Conservation (phyloP, 2,888 invertebrate species). For the Caenorhabditis japonica region DNA sequence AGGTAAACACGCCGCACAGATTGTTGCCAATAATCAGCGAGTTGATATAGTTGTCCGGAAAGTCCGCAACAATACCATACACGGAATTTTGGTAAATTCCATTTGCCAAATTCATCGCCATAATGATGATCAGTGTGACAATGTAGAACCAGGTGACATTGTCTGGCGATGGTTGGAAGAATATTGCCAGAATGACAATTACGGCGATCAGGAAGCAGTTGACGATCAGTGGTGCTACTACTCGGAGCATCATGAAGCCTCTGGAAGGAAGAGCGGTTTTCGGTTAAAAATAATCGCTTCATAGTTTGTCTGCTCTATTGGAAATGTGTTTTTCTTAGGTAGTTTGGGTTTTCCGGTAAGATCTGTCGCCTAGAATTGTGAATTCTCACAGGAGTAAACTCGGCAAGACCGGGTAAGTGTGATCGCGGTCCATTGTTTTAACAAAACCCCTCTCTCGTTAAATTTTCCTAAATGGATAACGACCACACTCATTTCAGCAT, state of each 20-base stretch:
- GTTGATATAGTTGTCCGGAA: slow-evolving; percentile 88
- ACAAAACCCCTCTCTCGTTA: too few relatives aligned
- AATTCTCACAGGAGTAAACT: too few relatives aligned
- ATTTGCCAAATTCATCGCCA: slow-evolving; percentile 83
- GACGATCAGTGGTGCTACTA: slow-evolving; percentile 81
- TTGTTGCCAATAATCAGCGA: slow-evolving; percentile 85
- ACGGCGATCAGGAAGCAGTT: slow-evolving; percentile 77
- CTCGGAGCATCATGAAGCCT: slow-evolving; percentile 89
- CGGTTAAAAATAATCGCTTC: too few relatives aligned
- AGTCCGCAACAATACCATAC: slow-evolving; percentile 93
- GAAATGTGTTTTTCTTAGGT: not conserved
- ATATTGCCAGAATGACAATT: slow-evolving; percentile 79
- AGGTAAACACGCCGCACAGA: slow-evolving; percentile 76
- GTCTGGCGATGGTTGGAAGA: slow-evolving; percentile 77
- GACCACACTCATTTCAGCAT: too few relatives aligned
- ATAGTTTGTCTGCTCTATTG: too few relatives aligned
- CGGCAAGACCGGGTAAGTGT: too few relatives aligned
- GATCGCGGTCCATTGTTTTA: too few relatives aligned
- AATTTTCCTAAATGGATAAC: too few relatives aligned
- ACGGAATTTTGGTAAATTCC: slow-evolving; percentile 96
- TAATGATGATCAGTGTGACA: slow-evolving; percentile 79
- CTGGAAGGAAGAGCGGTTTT: slow-evolving; percentile 77
- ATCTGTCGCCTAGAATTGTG: not conserved
- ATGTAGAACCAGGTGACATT: slow-evolving; percentile 78
- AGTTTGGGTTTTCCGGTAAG: not conserved